Evolutionary conservation across 1,140 invertebrate genomes (phyloP), one percentile per base, ranked within the genome.

Genomic region (Triops cancriformis): DNA sequence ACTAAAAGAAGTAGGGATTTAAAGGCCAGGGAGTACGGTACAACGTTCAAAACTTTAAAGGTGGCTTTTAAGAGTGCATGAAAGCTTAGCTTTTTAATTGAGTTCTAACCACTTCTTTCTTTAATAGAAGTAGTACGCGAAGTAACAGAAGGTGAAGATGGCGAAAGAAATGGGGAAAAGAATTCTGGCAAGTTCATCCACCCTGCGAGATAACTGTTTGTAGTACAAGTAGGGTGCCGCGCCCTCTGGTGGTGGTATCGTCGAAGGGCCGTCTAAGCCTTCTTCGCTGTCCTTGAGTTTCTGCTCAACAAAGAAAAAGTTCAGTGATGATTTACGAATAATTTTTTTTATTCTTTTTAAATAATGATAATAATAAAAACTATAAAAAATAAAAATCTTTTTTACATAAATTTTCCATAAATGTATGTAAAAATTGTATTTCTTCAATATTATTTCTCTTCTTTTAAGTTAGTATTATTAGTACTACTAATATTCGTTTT

Each of bases 201-300:
- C 51, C 51, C 51, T 18, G 7, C 51, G 51, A 18, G 51, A 64
- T 64, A 64, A 64, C 23, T 64, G 51, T 14, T 64, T 64, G 51
- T 64, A 64, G 23, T 64, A 23, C 9, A 64, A 23, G 7, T 64
- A 64, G 10, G 51, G 51, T 23, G 51, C 23, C 0, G 9, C 1
- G 23, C 18, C 23, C 14, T 64, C 51, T 23, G 23, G 23, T 64
- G 51, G 14, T 0, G 51, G 3, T n/a, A 64, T 64, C 51, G 51
- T 64, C 6, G 51, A 64, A 10, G 51, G 51, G 18, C 14, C 51
- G 6, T 64, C 51, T 14, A 64, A 64, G 18, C 51, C 51, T 64
- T 64, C 51, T 18, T 64, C 51, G 51, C 51, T 64, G 23, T 64
- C 51, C 51, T 64, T 64, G n/a, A 64, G n/a, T 64, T 64, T 64